Evolutionary conservation across 2,888 invertebrate species (phyloP).

Genomic region (Pseudococcus jackbeardsleyi): DNA sequence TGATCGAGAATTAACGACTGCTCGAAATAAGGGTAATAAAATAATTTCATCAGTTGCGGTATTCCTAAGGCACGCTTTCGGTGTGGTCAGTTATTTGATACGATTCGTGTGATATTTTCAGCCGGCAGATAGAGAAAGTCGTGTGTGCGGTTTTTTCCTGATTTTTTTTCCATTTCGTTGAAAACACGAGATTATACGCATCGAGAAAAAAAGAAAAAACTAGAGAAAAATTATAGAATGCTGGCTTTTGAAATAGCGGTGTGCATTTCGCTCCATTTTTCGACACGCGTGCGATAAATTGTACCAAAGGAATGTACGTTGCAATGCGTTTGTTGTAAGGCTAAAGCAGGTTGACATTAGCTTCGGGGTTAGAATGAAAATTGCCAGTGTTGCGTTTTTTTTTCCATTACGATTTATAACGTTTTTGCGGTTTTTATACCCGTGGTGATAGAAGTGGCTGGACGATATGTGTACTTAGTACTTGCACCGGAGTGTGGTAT

Average conservation of each 20-base stretch:
- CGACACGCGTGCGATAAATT: slow-evolving; percentile 3
- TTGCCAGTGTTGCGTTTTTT: background rate
- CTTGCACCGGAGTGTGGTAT: background rate
- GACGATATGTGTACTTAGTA: background rate
- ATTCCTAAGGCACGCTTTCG: slow-evolving; percentile 38
- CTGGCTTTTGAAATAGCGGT: background rate
- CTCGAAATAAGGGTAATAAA: slow-evolving; percentile 48
- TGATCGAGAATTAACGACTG: slow-evolving; percentile 45
- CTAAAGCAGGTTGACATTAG: slow-evolving; percentile 22
- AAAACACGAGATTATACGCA: background rate
- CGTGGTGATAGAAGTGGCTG: background rate
- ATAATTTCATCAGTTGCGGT: slow-evolving; percentile 45
- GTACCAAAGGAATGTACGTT: background rate
- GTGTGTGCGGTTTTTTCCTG: background rate
- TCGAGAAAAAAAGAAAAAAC: background rate
- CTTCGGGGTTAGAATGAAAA: slow-evolving; percentile 38
- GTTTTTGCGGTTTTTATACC: slow-evolving; percentile 41
- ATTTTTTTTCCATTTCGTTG: background rate
- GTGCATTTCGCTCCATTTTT: slow-evolving; percentile 15
- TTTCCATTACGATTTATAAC: background rate
- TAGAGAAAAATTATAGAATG: background rate
- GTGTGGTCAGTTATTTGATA: slow-evolving; percentile 53
- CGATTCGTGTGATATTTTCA: slow-evolving; percentile 52
- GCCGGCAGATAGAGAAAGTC: slow-evolving; percentile 45
- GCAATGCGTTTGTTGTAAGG: background rate